Base-by-base conservation (phyloP, 2,113 vertebrate species). In the Halichoerus grypus region DNA sequence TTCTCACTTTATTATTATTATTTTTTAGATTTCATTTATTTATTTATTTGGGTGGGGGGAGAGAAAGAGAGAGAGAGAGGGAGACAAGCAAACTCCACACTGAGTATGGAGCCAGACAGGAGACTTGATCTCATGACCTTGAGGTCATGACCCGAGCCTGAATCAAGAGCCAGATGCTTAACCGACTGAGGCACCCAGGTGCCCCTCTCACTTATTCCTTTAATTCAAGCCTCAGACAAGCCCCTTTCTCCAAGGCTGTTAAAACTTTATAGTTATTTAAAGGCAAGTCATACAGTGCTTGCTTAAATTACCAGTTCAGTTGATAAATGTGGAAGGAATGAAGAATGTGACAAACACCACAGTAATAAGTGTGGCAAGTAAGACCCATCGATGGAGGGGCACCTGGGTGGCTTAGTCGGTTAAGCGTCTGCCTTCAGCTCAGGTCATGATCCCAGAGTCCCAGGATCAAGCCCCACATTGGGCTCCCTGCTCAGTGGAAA, bases 251-350 rank as follows among this genome's bases (percentile, higher is more conserved):
- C 59, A 61, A 46, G 15, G n/a, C 28, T 88, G 39, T 88, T 84
- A 91, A 36, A 67, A 14, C 88, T 83, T 85, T 57, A 53, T n/a
- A 51, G 39, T 42, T 93, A 76, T 42, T 88, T 61, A 88, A 96
- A 88, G 39, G 36, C 33, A 79, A 83, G n/a, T 28, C 49, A 69
- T 21, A 4, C 21, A 63, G 9, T 4, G 88, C 39, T 88, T 90
- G 33, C 57, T 93, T 95, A n/a, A 67, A 79, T 86, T 69, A 33
- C 1, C 24, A n/a, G 82, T 90, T 33, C 39, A 83, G 19, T 3
- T 65, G 94, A 74, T 95, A 88, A 90, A 53, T 72, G 36, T 74
- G 36, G n/a, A 59, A 51, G 42, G 72, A 90, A 55, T 61, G 22
- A 92, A 88, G 71, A 79, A 53, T 24, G 71, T 16, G 76, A 63